Base-by-base conservation (phyloP, 2,888 invertebrate species). In the Dichetophora obliterata region DNA sequence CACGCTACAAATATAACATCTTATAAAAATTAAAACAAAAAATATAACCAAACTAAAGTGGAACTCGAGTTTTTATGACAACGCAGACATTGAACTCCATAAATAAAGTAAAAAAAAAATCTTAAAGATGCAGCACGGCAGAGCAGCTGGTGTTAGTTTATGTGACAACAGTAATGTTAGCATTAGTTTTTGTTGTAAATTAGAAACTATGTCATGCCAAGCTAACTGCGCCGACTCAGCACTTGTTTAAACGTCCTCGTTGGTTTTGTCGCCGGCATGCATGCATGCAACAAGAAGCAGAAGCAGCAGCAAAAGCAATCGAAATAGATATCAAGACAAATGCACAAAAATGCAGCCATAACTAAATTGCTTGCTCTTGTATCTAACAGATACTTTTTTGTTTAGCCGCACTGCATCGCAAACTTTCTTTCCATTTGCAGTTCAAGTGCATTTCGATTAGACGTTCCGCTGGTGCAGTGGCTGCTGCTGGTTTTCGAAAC, bases 11-110 rank as follows among this genome's bases (percentile, higher is more conserved):
- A 43, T 43, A 43, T 43, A 3, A 43, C 43, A 43, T 43, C 11
- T 14, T 6, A 43, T 69, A 50, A 22, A 37, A 71, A 31, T 43
- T 16, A 37, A 73, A 68, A 8, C 48, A 73, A 27, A 31, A n/a
- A 22, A 16, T 16, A 68, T 59, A 43, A 57, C 48, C 19, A 66
- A 65, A 3, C 43, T 77, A 69, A 74, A 77, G 77, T 77, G 77
- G 77, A 77, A 71, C 66, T 65, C 69, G 63, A 50, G 69, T 63
- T 54, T 63, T 54, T 69, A 52, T 68, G 57, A 71, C 66, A 70
- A 69, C 70, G 63, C 27, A 73, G 73, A 61, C 63, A 73, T 73
- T 61, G 61, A 73, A 73, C 73, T 73, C 61, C 73, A 73, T 73
- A 61, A 73, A 63, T 73, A 65, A 63, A 14, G 8, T 1, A 34